Percentiles rank a stretch among this genome's conserved stretches.
Evolutionary conservation across 2,113 vertebrate genomes (phyloP).

Genomic region (Jaculus jaculus): DNA sequence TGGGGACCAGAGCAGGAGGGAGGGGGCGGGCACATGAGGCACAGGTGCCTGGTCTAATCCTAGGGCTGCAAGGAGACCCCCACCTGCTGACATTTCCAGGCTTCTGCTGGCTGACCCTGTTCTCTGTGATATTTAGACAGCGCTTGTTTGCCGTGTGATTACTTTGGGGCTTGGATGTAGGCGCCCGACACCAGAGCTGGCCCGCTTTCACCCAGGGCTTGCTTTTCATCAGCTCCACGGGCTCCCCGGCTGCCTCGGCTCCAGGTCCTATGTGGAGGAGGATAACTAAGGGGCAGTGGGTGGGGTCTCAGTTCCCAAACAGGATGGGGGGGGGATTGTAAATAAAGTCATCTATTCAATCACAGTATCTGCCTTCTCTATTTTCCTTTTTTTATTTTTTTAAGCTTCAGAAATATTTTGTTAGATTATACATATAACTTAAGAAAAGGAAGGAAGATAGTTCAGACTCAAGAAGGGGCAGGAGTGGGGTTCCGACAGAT

Average conservation of each 20-base stretch:
- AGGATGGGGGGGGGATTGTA: too few relatives aligned
- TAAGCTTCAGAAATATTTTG: too few relatives aligned
- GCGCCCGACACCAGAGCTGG: not conserved
- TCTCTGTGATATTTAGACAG: constrained; percentile 86
- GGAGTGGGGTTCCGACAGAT: too few relatives aligned
- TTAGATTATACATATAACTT: too few relatives aligned
- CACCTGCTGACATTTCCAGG: constrained; percentile 87
- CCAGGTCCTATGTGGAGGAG: accelerated
- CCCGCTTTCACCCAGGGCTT: not conserved
- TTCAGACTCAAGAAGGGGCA: too few relatives aligned
- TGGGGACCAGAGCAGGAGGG: constrained; percentile 33
- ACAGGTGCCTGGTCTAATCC: constrained; percentile 84
- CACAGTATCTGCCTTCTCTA: not conserved
- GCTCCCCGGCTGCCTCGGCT: accelerated
- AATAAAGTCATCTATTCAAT: not conserved
- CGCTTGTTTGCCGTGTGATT: constrained; percentile 81
- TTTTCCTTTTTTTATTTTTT: too few relatives aligned
- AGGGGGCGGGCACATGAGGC: constrained; percentile 21
- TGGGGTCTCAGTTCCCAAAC: not conserved
- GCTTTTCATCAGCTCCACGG: not conserved
- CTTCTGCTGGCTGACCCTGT: constrained; percentile 76
- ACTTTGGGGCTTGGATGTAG: constrained; percentile 61
- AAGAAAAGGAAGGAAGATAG: too few relatives aligned
- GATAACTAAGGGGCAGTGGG: accelerated
- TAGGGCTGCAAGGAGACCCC: constrained; percentile 78